Conservation (phyloP, 2,888 invertebrate genomes). For the Buathra laborator region DNA sequence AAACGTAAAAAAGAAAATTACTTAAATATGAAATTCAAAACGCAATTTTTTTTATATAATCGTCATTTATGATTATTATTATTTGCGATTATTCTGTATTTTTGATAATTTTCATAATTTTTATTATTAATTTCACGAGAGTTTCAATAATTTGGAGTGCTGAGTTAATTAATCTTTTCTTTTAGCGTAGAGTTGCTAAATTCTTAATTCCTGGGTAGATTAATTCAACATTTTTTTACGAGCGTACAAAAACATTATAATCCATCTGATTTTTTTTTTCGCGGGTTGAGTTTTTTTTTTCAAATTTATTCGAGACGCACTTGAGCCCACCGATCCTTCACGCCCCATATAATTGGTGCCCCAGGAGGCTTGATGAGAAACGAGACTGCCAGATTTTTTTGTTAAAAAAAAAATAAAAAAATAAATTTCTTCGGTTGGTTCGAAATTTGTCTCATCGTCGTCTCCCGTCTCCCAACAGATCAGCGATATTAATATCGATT, state of each 20-base stretch:
- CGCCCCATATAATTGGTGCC: slow-evolving; percentile 35
- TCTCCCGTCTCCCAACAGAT: slow-evolving; percentile 4
- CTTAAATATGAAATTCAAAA: too few relatives aligned
- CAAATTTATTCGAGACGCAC: background rate
- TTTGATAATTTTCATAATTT: too few relatives aligned
- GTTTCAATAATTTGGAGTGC: too few relatives aligned
- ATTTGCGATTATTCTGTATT: too few relatives aligned
- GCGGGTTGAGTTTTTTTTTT: background rate
- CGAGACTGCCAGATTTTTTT: slow-evolving; percentile 39
- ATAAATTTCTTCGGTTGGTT: slow-evolving; percentile 27
- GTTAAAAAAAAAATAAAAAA: background rate
- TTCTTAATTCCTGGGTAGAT: background rate
- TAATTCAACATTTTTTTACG: too few relatives aligned
- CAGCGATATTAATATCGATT: slow-evolving; percentile 40
- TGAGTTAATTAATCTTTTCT: too few relatives aligned
- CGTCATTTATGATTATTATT: too few relatives aligned
- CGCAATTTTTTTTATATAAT: too few relatives aligned
- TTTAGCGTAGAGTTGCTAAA: too few relatives aligned
- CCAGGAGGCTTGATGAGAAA: slow-evolving; percentile 40
- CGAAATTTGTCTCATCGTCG: slow-evolving; percentile 40
- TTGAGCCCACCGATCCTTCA: slow-evolving; percentile 20
- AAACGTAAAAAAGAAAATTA: too few relatives aligned
- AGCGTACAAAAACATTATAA: background rate
- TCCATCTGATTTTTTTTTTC: slow-evolving; percentile 19
- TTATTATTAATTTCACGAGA: too few relatives aligned